Base-by-base conservation (phyloP, 2,888 invertebrate species). In the Meiosimyza platycephala region DNA sequence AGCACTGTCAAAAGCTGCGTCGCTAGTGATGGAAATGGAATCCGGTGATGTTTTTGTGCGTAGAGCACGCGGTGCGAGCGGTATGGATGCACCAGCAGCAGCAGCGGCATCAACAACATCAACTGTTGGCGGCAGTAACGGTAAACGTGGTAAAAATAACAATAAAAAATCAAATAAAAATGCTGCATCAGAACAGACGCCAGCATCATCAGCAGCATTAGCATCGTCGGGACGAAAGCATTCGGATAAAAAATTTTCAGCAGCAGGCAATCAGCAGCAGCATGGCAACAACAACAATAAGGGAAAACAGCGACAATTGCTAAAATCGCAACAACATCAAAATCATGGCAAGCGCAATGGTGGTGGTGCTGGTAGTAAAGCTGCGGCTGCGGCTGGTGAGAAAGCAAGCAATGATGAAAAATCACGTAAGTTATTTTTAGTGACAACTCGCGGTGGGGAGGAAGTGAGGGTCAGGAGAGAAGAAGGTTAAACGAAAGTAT, bases 141-240 rank as follows among this genome's bases (percentile, higher is more conserved):
- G 81, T 78, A 84, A 84, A 80, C 81, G 83, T 60, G 81, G 78
- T 48, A 83, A 82, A 77, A 84, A 78, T 76, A 79, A 79, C 74
- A 84, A 83, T 80, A 85, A 84, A 76, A 84, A 84, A 78, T 73
- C 76, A 48, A 85, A 82, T 75, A 82, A 80, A 75, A 83, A 81
- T 75, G 28, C 78, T 7, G 51, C 72, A 73, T 67, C 60, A 71
- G 75, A 66, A 59, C 74, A 68, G 64, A 28, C 65, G 50, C 47
- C 73, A 50, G 52, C 72, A 28, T 15, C 77, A 67, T 2, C 74
- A 18, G 70, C 76, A 48, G 33, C 28, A 28, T 28, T 28, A 28
- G 28, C 3, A 28, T 15, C 72, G 50, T 48, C 33, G 64, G 54
- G 22, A 18, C 51, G 48, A 28, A 77, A 80, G 73, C 79, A 78